Base-by-base conservation (phyloP, 2,113 vertebrate genomes). In the Dunckerocampus dactyliophorus region DNA sequence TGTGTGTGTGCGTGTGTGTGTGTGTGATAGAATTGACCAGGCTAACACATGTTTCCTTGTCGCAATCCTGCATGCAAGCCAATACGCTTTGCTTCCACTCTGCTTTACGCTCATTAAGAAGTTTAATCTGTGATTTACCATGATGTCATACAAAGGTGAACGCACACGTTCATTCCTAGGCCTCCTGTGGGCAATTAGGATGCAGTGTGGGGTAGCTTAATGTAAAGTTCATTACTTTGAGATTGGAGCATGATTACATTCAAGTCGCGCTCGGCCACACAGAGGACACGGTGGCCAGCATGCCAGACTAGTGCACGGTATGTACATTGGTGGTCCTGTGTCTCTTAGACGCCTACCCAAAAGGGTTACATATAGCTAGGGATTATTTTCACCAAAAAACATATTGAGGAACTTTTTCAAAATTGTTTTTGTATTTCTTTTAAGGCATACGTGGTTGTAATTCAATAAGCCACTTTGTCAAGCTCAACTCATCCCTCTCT, bases 151-250 rank as follows among this genome's bases (percentile, higher is more conserved):
- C 8, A 50, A 46, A 39, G n/a, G 56, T 17, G 42, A 42, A 56
- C 43, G 56, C 60, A 57, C 63, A 53, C 65, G 20, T 28, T 2
- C 45, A 24, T 53, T 39, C 57, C n/a, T 2, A 1, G 8, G 65
- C 79, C 76, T 74, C 71, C 72, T 78, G 82, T 79, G 80, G 79
- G 64, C 67, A 82, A 78, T 85, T 80, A 86, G 65, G 69, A 65
- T 71, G 64, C 65, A 72, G 71, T 47, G 74, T 54, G 71, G 46
- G 59, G 62, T 53, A 37, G 73, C 64, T 73, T 72, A 68, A 84
- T 77, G 81, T 73, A 77, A 83, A 83, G 77, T 80, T 74, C 74
- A 79, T 80, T 74, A 81, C 62, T 71, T 43, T 3, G 24, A 81
- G 69, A 81, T 83, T 20, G 45, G 24, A 67, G 70, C 52, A 63